Conservation (phyloP, 2,113 vertebrate species). For the Trachemys scripta region DNA sequence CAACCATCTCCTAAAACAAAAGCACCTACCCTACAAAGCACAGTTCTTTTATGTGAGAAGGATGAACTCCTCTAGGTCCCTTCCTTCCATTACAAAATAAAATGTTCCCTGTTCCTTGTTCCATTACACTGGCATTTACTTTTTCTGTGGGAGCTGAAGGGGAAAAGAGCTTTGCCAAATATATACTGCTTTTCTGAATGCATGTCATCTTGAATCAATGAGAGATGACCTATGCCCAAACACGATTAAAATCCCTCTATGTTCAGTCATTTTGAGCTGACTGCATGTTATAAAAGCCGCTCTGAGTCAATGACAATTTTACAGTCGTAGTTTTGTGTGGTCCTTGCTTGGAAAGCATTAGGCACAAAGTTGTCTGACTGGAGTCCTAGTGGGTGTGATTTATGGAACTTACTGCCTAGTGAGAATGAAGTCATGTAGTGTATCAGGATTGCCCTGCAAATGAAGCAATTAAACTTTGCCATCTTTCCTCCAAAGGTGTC, state of each 20-base stretch:
- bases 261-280: slow-evolving; percentile 70
- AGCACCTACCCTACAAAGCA: neutral
- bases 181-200: slow-evolving; percentile 13
- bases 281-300: slow-evolving; percentile 68
- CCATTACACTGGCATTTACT: neutral
- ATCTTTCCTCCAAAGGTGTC: slow-evolving; percentile 32
- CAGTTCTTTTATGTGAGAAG: neutral
- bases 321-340: slow-evolving; percentile 79
- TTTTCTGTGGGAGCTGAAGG: slow-evolving; percentile 9
- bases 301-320: slow-evolving; percentile 76
- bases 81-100: neutral
- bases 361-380: slow-evolving; percentile 51
- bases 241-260: slow-evolving; percentile 74
- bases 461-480: slow-evolving; percentile 40
- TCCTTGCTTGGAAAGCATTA: slow-evolving; percentile 71
- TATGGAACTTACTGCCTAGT: slow-evolving; percentile 1
- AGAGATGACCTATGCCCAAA: slow-evolving; percentile 72
- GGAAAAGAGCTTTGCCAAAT: slow-evolving; percentile 2
- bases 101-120: slow-evolving; percentile 10
- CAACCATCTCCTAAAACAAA: neutral
- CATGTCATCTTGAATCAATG: slow-evolving; percentile 45
- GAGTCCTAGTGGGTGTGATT: slow-evolving; percentile 51
- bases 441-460: slow-evolving; percentile 24
- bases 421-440: slow-evolving; percentile 43
- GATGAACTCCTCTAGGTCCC: neutral